Percentiles rank a stretch among this genome's conserved stretches.
Evolutionary conservation across 2,797 vertebrate genomes (phyloP).

Genomic region (Masticophis lateralis): DNA sequence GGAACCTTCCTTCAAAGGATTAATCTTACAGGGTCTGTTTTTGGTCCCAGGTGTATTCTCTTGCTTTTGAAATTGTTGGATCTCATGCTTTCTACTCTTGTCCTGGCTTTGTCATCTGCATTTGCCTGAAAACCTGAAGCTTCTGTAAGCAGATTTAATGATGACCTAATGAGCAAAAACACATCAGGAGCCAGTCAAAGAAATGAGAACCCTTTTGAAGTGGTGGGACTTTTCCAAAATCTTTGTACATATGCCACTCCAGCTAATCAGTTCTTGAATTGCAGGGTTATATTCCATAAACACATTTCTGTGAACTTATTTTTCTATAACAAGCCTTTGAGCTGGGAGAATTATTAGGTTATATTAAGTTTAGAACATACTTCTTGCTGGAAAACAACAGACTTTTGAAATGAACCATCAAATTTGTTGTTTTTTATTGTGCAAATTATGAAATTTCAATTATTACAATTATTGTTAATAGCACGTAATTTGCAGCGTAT

Average conservation of each 20-base stretch:
- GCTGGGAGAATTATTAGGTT: not conserved
- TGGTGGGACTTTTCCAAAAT: not conserved
- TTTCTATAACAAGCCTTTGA: not conserved
- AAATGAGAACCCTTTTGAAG: not conserved
- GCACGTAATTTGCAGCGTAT: not conserved
- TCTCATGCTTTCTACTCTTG: not conserved
- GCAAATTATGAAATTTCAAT: not conserved
- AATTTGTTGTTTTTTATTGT: not conserved
- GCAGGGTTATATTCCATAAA: not conserved
- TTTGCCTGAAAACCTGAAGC: not conserved
- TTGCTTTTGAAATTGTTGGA: not conserved
- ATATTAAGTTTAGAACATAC: not conserved
- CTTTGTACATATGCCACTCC: not conserved
- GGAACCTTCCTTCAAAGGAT: no score
- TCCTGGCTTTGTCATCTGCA: not conserved
- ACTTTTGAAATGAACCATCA: not conserved
- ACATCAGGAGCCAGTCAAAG: not conserved
- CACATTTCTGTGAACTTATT: not conserved
- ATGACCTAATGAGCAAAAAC: not conserved
- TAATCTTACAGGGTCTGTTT: not conserved
- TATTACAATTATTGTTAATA: not conserved
- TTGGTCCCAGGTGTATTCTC: not conserved
- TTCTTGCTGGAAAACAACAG: not conserved
- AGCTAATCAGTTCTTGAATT: not conserved
- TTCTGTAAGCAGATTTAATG: not conserved